A percentile compares a stretch with the other conserved stretches of the same genome.
Evolutionary conservation across 2,888 invertebrate species (phyloP).

Genomic region (Coecobrya sp.): DNA sequence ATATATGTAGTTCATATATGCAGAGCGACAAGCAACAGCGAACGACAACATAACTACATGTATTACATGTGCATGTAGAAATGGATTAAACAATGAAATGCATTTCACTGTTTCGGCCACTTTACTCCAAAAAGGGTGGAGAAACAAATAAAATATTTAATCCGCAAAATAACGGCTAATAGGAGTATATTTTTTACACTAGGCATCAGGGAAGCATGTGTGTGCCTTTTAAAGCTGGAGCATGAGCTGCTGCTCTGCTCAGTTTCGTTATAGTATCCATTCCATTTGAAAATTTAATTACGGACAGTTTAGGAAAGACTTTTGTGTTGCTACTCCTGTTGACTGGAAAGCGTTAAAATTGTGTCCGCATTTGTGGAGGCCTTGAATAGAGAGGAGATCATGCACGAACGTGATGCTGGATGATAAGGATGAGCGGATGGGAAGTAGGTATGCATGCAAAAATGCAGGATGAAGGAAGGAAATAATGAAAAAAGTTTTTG

Average conservation of each 20-base stretch:
- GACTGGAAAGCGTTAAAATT: slow-evolving; percentile 13
- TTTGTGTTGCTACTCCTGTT: neutral
- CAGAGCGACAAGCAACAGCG: neutral
- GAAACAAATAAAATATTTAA: slow-evolving; percentile 63
- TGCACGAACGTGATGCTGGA: neutral
- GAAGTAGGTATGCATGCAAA: neutral
- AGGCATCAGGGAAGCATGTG: neutral
- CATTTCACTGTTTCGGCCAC: slow-evolving; percentile 17
- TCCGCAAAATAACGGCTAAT: slow-evolving; percentile 51
- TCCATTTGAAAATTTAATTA: slow-evolving; percentile 73
- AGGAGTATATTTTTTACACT: neutral
- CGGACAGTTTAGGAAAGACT: slow-evolving; percentile 22
- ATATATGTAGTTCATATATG: too few species aligned
- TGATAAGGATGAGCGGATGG: neutral
- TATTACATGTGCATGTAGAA: neutral
- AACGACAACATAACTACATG: too few species aligned
- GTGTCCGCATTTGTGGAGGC: neutral
- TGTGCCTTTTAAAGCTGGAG: neutral
- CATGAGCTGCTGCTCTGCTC: neutral
- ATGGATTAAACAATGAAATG: neutral
- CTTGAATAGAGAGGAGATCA: neutral
- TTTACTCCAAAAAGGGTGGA: neutral
- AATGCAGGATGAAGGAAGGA: neutral
- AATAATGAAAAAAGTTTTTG: slow-evolving; percentile 52
- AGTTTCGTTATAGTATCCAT: slow-evolving; percentile 35